Base-by-base conservation (phyloP, 2,888 invertebrate species). In the Hymenopus coronatus region DNA sequence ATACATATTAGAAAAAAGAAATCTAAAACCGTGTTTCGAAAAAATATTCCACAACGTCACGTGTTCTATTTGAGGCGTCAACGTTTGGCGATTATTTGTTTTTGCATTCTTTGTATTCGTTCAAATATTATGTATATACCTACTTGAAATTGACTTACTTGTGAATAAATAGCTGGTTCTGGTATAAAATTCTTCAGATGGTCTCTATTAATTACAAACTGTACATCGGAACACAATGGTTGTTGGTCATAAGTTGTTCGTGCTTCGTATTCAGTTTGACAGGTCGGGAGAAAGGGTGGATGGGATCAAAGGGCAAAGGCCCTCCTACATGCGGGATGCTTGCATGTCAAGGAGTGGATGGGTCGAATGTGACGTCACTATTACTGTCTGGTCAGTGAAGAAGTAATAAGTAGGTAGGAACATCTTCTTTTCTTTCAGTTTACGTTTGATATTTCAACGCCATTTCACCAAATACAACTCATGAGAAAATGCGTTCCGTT, bases 371-470 rank as follows among this genome's bases (percentile, higher is more conserved):
- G 82, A 82, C 82, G 89, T 85, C 88, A 82, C 88, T 87, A 89
- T 89, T 89, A 89, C 88, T 84, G 89, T 89, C 89, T 85, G 33
- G 40, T 70, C 46, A n/a, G 88, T 46, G 89, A 46, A 84, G 87
- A 88, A 46, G 54, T 89, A 89, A 89, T 89, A 89, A 88, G 89
- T 88, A 85, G 88, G 84, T 89, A 88, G 86, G 70, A 86, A 86
- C 81, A 81, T 28, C 86, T 85, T 85, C 30, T 33, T 84, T n/a
- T 15, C 85, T 84, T 70, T 70, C 54, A 70, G 15, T 70, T 70
- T 70, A 70, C 54, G 54, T 70, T 70, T 70, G 20, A 70, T 70
- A 70, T 70, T 70, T 70, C 54, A 70, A 70, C 54, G 54, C 54
- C 54, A 25, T 70, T 20, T 70, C 54, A 70, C 25, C 20, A 70